phyloP scores from a whole-genome alignment of 92 coral and sea anemone genomes.

The Epizoanthus stellaris region DNA sequence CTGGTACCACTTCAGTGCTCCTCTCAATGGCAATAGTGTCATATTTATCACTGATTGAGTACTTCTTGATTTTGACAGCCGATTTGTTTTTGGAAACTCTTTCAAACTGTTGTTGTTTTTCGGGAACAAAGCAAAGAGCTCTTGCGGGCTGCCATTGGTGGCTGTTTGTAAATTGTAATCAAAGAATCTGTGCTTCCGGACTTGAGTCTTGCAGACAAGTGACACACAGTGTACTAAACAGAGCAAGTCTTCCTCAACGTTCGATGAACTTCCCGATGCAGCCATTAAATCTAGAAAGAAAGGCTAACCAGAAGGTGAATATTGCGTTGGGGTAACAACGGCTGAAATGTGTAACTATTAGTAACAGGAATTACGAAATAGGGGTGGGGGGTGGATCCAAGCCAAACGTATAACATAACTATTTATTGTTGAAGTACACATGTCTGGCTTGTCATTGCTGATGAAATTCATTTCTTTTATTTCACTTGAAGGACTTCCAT shows the following conservation, averaged over 20 bases:
- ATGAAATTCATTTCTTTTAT: too few species aligned
- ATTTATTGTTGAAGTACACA: too few species aligned
- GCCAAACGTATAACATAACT: too few species aligned
- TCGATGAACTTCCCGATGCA: background rate
- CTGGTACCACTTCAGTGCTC: background rate
- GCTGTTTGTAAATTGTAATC: slow-evolving; percentile 3
- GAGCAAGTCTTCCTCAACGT: background rate
- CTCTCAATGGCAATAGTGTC: slow-evolving; percentile 20
- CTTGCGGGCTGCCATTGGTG: background rate
- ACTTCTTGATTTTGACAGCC: slow-evolving; percentile 14
- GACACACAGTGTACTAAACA: slow-evolving; percentile 26
- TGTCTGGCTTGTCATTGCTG: too few species aligned
- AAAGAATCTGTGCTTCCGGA: background rate
- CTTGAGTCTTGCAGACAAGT: background rate
- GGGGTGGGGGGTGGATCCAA: too few species aligned
- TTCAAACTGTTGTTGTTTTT: slow-evolving; percentile 15
- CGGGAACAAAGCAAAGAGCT: slow-evolving; percentile 2
- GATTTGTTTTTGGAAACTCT: slow-evolving; percentile 1
- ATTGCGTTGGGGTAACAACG: background rate
- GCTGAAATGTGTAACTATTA: background rate
- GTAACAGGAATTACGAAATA: too few species aligned
- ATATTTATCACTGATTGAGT: background rate
- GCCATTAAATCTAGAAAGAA: background rate
- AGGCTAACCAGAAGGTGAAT: background rate
- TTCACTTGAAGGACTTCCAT: too few species aligned